phyloP scores from a whole-genome alignment of 2,888 invertebrate genomes.

The Gibbula magus region DNA sequence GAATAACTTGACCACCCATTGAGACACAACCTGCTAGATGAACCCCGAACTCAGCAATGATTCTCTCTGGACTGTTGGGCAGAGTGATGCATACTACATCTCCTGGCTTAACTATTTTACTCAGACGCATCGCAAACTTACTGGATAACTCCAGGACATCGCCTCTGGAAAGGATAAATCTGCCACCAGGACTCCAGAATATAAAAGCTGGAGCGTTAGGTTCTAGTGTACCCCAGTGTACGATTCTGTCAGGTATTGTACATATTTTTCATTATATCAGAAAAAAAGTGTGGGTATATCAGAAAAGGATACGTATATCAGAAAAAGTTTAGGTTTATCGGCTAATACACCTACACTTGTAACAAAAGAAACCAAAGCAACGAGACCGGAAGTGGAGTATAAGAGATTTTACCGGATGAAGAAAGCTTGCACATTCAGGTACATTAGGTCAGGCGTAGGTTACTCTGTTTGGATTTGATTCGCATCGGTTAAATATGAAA shows the following conservation, averaged over 20 bases:
- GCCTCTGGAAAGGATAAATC: neutral
- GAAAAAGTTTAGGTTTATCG: no score
- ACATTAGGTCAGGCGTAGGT: no score
- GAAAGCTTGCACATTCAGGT: no score
- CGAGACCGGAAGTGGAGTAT: no score
- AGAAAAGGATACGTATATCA: neutral
- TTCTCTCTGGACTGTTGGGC: neutral
- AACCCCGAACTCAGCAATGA: neutral
- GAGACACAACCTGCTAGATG: neutral
- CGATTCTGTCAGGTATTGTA: neutral
- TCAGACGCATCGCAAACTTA: neutral
- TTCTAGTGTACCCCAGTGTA: neutral
- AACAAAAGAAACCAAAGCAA: no score
- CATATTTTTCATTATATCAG: no score
- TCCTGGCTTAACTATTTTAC: neutral
- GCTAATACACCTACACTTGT: no score
- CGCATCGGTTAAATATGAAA: no score
- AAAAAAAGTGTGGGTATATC: no score
- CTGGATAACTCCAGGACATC: neutral
- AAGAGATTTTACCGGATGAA: no score
- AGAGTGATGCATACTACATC: neutral
- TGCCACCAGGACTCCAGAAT: neutral
- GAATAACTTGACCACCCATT: neutral
- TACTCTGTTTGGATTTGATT: no score
- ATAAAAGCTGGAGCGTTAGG: neutral